Conservation (phyloP, 2,888 invertebrate species). For the Oegoconia quadripuncta region DNA sequence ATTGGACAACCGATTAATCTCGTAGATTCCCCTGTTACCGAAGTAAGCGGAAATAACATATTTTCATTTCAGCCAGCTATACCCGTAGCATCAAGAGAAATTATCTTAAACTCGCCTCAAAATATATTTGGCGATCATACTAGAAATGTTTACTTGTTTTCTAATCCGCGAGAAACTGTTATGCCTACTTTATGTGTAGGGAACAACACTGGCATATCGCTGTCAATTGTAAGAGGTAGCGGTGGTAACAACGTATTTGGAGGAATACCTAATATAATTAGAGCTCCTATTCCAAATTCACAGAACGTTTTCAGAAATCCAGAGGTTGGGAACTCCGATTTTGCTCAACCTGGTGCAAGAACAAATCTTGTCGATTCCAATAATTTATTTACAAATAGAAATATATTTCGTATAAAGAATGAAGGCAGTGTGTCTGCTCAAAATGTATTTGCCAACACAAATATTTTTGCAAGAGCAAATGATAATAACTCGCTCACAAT, state of each 20-base stretch:
- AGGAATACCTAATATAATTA: constrained; percentile 19
- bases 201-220: constrained; percentile 16
- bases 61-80: constrained; percentile 68
- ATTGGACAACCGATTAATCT: constrained; percentile 27
- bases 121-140: constrained; percentile 39
- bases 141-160: constrained; percentile 58
- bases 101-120: constrained; percentile 50
- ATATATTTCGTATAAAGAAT: constrained; percentile 27
- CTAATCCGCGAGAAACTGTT: constrained; percentile 53
- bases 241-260: constrained; percentile 4
- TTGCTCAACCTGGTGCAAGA: constrained; percentile 22
- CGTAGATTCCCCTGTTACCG: constrained; percentile 20
- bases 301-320: constrained; percentile 23
- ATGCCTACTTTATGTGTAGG: constrained; percentile 28
- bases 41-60: constrained; percentile 27
- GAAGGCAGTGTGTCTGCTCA: constrained; percentile 8
- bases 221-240: background rate
- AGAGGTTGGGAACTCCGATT: constrained; percentile 24
- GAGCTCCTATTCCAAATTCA: constrained; percentile 26
- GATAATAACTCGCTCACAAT: constrained; percentile 33
- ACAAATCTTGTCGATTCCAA: constrained; percentile 16
- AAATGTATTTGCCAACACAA: constrained; percentile 21
- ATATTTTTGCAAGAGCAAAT: constrained; percentile 20
- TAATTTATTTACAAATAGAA: constrained; percentile 27
- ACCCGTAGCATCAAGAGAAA: constrained; percentile 48